A percentile compares a stretch with the other conserved stretches of the same genome.
Conservation (phyloP, 64 coral and sea anemone genomes). For the Acropora tenuis region DNA sequence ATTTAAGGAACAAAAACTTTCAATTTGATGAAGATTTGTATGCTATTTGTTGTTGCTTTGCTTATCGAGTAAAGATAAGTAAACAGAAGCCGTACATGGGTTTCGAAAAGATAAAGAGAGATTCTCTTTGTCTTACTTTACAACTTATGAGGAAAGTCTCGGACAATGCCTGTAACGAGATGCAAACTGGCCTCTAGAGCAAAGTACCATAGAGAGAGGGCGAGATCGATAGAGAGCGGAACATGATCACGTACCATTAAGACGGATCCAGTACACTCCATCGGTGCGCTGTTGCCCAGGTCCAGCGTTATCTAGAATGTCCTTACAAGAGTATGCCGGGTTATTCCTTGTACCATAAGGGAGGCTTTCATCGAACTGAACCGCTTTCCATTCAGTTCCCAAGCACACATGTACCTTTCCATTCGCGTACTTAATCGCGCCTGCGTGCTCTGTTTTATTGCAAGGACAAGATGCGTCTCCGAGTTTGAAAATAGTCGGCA, state of each 20-base stretch:
- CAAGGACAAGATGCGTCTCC: background rate
- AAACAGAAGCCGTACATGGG: too few species aligned
- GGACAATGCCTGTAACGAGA: too few species aligned
- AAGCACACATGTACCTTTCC: conserved; percentile 9
- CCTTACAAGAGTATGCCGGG: conserved; percentile 20
- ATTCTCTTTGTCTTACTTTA: too few species aligned
- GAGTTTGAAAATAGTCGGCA: conserved; percentile 28
- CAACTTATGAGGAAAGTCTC: too few species aligned
- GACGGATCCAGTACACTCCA: conserved; percentile 33
- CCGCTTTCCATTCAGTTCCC: conserved; percentile 6
- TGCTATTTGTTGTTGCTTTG: too few species aligned
- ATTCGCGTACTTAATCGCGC: background rate
- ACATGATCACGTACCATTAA: background rate
- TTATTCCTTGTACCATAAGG: background rate
- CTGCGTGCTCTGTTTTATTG: background rate
- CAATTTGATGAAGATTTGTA: background rate
- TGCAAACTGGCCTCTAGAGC: too few species aligned
- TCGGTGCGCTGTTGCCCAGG: background rate
- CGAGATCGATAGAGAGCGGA: too few species aligned
- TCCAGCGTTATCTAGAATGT: background rate
- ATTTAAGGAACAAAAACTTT: too few species aligned
- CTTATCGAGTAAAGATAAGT: too few species aligned
- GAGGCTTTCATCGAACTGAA: background rate
- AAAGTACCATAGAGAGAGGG: too few species aligned
- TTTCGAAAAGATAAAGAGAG: too few species aligned